Percentiles rank a stretch among this genome's conserved stretches.
These are phyloP conservation scores for Adelges cooleyi DNA, from an alignment of 1,140 invertebrate species.

Conservation along the genomic window DNA sequence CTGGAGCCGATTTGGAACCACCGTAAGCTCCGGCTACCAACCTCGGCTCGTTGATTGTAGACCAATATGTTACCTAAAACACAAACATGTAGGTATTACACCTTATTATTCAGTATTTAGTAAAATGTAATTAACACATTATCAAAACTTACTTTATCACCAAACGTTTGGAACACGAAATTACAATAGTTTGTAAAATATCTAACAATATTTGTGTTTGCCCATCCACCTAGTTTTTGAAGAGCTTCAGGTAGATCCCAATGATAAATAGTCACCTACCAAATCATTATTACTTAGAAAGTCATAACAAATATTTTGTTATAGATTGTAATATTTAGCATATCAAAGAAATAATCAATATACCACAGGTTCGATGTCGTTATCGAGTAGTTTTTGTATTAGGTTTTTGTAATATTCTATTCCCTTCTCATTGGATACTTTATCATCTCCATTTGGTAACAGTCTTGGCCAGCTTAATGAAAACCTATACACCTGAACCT, in stretches of 20 bases:
- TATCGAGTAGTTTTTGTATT: conserved; percentile 46
- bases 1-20: conserved; percentile 34
- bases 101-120: no score
- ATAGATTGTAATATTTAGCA: no score
- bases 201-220: conserved; percentile 46
- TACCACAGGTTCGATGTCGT: conserved; percentile 45
- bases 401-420: conserved; percentile 54
- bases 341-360: no score
- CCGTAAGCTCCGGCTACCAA: conserved; percentile 48
- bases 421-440: conserved; percentile 48
- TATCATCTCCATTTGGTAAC: conserved; percentile 48
- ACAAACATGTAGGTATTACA: no score
- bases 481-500: no score
- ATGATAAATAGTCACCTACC: no score
- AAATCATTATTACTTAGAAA: no score
- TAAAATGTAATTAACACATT: no score
- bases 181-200: no score
- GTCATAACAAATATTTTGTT: no score
- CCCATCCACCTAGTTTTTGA: conserved; percentile 49
- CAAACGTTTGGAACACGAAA: conserved; percentile 43
- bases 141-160: conserved; percentile 37
- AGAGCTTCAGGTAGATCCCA: no score
- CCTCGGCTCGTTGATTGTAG: conserved; percentile 58
- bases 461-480: no score
- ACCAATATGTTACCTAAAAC: conserved; percentile 47